phyloP scores from a whole-genome alignment of 2,113 vertebrate genomes.

The Hemiscyllium ocellatum region DNA sequence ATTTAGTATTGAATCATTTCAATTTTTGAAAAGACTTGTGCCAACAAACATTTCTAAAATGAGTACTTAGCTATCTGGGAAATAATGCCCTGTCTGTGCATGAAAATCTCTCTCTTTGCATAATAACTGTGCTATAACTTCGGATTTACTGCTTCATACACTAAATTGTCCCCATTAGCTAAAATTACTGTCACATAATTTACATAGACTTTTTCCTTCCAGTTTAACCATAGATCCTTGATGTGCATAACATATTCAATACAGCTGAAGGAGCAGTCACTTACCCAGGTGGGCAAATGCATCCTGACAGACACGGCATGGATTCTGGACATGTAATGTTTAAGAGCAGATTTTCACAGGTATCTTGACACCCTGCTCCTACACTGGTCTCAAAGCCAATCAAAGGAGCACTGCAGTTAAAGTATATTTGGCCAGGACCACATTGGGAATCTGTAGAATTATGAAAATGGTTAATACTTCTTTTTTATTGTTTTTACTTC shows the following conservation, averaged over 20 bases:
- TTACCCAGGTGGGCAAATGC: slow-evolving; percentile 78
- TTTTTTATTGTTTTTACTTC: neutral
- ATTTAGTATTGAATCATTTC: neutral
- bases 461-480: neutral
- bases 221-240: neutral
- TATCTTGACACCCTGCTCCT: slow-evolving; percentile 67
- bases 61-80: neutral
- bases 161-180: neutral
- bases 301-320: slow-evolving; percentile 79
- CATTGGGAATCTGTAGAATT: slow-evolving; percentile 58
- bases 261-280: slow-evolving; percentile 43
- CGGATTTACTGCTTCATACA: neutral
- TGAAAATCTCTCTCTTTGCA: neutral
- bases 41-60: neutral
- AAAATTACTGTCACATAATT: neutral
- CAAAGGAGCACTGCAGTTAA: slow-evolving; percentile 69
- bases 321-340: slow-evolving; percentile 74
- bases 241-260: neutral
- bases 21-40: neutral
- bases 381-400: slow-evolving; percentile 52
- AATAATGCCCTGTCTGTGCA: neutral
- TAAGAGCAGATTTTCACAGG: slow-evolving; percentile 84
- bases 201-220: neutral
- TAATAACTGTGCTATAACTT: neutral
- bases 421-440: slow-evolving; percentile 71